Evolutionary conservation across 2,113 vertebrate genomes (phyloP), one percentile per base, ranked within the genome.

Genomic region (Podiceps cristatus): DNA sequence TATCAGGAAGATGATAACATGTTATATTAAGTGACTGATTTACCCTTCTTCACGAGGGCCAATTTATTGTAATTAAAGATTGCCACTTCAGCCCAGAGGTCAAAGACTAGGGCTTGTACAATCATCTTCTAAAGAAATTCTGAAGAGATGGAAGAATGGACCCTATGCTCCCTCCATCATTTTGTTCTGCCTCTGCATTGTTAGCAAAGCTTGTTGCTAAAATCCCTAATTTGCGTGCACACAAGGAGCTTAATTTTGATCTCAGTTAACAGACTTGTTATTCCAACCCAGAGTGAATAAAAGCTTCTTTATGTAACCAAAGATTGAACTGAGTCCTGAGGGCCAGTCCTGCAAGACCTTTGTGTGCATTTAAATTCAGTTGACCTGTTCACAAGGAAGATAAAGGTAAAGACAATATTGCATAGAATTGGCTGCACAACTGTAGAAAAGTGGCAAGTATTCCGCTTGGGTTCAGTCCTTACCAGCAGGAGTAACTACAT

Each of bases 31-130:
- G 64, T 28, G 29, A 73, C 44, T 88, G 81, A 83, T 92, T 88
- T 84, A 88, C 37, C 55, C 71, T 83, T 94, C 60, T 78, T 87
- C 78, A 45, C 72, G 28, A 0, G 0, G 40, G 45, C 53, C 56
- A 90, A 93, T 93, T 93, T 94, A 73, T 13, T 90, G 90, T 62
- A 94, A 96, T 96, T 96, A 94, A 94, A 93, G 89, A 76, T 79
- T 88, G 67, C 63, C 71, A 86, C 71, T 94, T 86, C 83, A 93
- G 42, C 28, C 60, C 24, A 86, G 52, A 88, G 95, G 88, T 96
- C 86, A 95, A 96, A 96, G 85, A 74, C 53, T 83, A 74, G 85
- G 85, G 67, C 59, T 94, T 86, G 45, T 92, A 62, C 45, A 95
- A 95, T 77, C 24, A 86, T 88, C 88, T 93, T 73, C 67, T 88